These are phyloP conservation scores for Lasius fuliginosus DNA, from an alignment of 2,888 invertebrate genomes.

Conservation along the genomic window DNA sequence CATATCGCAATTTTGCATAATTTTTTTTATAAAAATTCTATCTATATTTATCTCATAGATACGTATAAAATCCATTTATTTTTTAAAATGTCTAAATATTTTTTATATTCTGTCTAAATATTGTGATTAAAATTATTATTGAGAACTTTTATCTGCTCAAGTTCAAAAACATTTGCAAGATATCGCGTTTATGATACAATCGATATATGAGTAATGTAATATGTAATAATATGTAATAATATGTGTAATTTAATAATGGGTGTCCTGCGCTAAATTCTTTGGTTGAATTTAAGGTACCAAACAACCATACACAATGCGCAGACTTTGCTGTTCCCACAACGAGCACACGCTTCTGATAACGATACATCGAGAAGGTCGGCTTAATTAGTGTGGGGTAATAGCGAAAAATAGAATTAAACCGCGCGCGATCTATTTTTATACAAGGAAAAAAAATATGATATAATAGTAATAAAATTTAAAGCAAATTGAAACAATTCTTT, in stretches of 20 bases:
- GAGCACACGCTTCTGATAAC: conserved; percentile 84
- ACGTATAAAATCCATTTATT: background rate
- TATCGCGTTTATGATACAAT: background rate
- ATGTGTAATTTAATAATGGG: conserved; percentile 7
- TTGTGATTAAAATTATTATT: conserved; percentile 44
- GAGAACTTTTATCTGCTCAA: background rate
- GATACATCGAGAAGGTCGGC: conserved; percentile 83
- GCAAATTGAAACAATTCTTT: background rate
- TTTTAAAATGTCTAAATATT: conserved; percentile 22
- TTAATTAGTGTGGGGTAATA: conserved; percentile 85
- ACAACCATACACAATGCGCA: conserved; percentile 73
- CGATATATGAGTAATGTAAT: background rate
- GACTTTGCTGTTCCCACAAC: conserved; percentile 85
- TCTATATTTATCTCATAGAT: background rate
- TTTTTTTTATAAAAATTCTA: conserved; percentile 1
- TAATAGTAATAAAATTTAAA: background rate
- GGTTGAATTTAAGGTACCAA: conserved; percentile 58
- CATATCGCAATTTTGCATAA: background rate
- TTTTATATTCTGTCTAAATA: conserved; percentile 22
- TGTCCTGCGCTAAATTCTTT: conserved; percentile 72
- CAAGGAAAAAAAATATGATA: background rate
- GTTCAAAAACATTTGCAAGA: background rate
- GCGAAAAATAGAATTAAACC: background rate
- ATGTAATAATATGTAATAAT: no score
- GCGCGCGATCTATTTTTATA: background rate